Percentiles rank a stretch among this genome's conserved stretches.
These are phyloP conservation scores for Micromys minutus DNA, from an alignment of 2,113 vertebrate genomes.

Conservation along the genomic window DNA sequence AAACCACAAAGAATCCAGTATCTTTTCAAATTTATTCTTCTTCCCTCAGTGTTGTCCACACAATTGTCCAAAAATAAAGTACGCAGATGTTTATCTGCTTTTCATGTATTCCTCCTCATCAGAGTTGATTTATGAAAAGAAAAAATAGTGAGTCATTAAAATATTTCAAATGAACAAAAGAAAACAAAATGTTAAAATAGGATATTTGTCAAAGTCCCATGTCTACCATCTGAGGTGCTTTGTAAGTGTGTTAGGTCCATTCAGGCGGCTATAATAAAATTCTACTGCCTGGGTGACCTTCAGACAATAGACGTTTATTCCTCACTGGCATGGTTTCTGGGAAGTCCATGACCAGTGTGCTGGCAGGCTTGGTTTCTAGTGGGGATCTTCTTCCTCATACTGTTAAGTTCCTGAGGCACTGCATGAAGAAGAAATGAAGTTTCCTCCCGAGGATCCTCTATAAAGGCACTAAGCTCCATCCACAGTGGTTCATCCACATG, in stretches of 20 bases:
- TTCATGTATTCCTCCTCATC: not conserved
- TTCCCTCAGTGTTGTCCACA: not conserved
- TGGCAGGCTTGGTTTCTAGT: not conserved
- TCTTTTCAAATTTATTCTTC: not conserved
- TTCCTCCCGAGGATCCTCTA: not conserved
- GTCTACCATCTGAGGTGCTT: not conserved
- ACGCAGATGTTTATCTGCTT: not conserved
- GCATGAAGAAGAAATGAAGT: not conserved
- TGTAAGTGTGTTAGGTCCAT: not conserved
- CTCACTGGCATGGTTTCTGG: not conserved
- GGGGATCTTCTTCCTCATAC: not conserved
- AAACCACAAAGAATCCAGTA: not conserved
- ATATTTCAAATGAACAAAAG: not conserved
- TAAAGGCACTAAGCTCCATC: not conserved
- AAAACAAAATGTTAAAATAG: not conserved
- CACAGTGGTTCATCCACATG: too few relatives aligned
- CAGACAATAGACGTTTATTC: not conserved
- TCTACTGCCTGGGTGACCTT: not conserved
- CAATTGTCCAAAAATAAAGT: not conserved
- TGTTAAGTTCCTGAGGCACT: not conserved
- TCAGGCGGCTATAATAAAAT: not conserved
- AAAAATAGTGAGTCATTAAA: not conserved
- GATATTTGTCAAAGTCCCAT: not conserved
- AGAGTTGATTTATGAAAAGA: slow-evolving; percentile 7
- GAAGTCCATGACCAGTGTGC: not conserved